Conservation (phyloP, 1,140 invertebrate species). For the Sycophila sp. region DNA sequence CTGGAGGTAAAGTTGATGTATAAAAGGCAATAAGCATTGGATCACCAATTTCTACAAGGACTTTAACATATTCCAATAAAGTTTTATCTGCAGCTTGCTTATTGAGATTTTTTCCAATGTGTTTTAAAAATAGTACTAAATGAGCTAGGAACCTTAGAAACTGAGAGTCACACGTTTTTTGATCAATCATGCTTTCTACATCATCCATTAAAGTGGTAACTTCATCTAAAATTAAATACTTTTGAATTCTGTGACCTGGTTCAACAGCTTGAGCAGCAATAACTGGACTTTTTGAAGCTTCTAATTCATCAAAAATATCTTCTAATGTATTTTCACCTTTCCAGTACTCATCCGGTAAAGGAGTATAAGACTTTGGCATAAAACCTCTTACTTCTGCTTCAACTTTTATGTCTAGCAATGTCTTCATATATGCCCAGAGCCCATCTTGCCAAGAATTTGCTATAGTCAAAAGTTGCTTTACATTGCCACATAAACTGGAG, state of each 20-base stretch:
- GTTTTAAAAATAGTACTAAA: constrained; percentile 82
- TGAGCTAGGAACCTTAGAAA: constrained; percentile 86
- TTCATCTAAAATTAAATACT: constrained; percentile 81
- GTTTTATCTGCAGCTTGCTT: constrained; percentile 78
- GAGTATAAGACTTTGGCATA: constrained; percentile 66
- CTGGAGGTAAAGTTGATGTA: constrained; percentile 76
- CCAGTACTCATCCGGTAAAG: constrained; percentile 82
- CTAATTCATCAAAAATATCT: constrained; percentile 76
- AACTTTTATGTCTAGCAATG: constrained; percentile 84
- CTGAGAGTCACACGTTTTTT: constrained; percentile 63
- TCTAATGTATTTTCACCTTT: constrained; percentile 78
- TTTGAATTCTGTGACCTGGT: constrained; percentile 78
- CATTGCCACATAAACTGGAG: constrained; percentile 85
- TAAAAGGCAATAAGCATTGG: constrained; percentile 87
- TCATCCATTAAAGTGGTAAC: constrained; percentile 71
- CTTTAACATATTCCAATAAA: constrained; percentile 76
- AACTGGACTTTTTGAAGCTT: constrained; percentile 66
- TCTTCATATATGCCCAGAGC: constrained; percentile 88
- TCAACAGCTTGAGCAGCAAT: constrained; percentile 68
- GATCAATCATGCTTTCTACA: constrained; percentile 65
- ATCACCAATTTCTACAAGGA: constrained; percentile 78
- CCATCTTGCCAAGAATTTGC: constrained; percentile 88
- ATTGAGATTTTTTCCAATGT: constrained; percentile 76
- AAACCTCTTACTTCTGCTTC: constrained; percentile 76
- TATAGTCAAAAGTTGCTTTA: constrained; percentile 77